Conservation (phyloP, 1,140 invertebrate species). For the Tenebrio molitor region DNA sequence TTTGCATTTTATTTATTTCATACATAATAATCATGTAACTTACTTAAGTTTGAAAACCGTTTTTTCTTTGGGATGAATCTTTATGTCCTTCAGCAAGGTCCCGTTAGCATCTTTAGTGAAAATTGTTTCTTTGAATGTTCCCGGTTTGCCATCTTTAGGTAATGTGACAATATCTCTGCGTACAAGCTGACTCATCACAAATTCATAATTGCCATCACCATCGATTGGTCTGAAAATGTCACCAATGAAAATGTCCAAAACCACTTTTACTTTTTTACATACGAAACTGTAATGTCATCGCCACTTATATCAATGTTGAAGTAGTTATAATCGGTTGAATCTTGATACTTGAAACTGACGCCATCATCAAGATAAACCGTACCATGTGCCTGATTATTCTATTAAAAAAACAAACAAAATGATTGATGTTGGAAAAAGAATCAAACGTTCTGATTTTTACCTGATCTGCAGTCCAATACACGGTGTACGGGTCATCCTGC, state of each 20-base stretch:
- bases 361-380: conserved; percentile 6
- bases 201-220: background rate
- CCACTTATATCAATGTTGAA: background rate
- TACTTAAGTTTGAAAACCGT: conserved; percentile 4
- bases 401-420: background rate
- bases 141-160: background rate
- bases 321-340: background rate
- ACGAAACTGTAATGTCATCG: conserved; percentile 1
- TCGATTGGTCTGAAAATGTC: conserved; percentile 3
- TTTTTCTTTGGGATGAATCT: background rate
- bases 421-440: too few species aligned
- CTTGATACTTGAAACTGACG: conserved; percentile 14
- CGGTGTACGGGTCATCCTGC: conserved; percentile 91
- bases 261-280: background rate
- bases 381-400: background rate
- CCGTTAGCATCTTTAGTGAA: background rate
- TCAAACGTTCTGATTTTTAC: background rate
- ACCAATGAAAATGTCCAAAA: background rate
- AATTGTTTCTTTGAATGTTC: background rate
- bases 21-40: too few species aligned
- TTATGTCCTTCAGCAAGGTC: background rate
- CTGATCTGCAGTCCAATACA: conserved; percentile 64
- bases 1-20: too few species aligned
- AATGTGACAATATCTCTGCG: background rate
- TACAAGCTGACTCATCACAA: background rate